These are phyloP conservation scores for Sabatieria punctata DNA, from an alignment of 2,888 invertebrate genomes.

Conservation along the genomic window DNA sequence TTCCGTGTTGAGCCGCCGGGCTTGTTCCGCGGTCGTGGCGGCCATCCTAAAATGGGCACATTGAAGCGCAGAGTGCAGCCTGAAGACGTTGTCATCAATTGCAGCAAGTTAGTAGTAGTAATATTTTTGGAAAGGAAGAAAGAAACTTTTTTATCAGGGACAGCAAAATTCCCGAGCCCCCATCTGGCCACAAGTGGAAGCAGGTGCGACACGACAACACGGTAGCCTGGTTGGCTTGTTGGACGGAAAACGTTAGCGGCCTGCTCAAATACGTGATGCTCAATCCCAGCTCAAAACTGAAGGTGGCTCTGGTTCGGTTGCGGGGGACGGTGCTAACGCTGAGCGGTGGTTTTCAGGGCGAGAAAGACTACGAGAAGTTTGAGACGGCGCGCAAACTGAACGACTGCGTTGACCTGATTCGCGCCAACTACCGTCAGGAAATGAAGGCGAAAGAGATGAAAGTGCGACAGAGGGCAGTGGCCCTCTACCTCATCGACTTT, in stretches of 20 bases:
- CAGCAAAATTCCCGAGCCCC: conserved; percentile 55
- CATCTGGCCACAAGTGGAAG: conserved; percentile 83
- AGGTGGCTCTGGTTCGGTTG: no score
- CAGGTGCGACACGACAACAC: conserved; percentile 80
- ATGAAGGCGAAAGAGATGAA: conserved; percentile 98
- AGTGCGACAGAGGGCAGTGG: conserved; percentile 78
- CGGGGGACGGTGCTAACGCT: no score
- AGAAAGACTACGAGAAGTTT: conserved; percentile 98
- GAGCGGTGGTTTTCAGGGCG: conserved; percentile 45
- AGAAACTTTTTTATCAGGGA: no score
- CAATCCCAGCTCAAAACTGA: conserved; percentile 91
- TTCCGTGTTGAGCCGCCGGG: conserved; percentile 97
- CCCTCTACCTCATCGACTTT: no score
- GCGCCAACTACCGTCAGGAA: conserved; percentile 65
- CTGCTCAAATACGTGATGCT: conserved; percentile 97
- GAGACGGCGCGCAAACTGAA: conserved; percentile 85
- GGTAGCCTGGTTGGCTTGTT: conserved; percentile 93
- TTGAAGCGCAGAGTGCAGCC: conserved; percentile 73
- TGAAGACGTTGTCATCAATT: conserved; percentile 92
- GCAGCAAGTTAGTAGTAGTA: conserved; percentile 80
- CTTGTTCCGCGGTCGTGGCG: conserved; percentile 78
- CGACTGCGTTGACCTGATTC: conserved; percentile 74
- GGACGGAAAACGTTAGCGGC: conserved; percentile 85
- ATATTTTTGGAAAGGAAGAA: no score
- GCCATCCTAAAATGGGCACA: conserved; percentile 99